Conservation (phyloP, 2,888 invertebrate genomes). For the Drosophila putrida region DNA sequence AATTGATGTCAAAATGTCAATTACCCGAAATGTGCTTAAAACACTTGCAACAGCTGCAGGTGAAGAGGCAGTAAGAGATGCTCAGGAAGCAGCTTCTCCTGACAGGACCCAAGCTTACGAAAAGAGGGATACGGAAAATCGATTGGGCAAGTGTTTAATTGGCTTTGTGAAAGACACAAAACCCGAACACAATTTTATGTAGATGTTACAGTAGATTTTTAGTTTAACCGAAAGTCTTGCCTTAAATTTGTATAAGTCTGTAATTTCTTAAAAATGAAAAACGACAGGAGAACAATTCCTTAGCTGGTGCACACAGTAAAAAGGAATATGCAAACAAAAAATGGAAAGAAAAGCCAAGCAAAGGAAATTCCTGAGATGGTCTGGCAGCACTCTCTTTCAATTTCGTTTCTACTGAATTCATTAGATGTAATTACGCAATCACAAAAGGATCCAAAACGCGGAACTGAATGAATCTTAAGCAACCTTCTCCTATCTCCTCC, state of each 20-base stretch:
- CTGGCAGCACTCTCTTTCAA: constrained; percentile 62
- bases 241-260: constrained; percentile 45
- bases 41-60: constrained; percentile 52
- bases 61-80: constrained; percentile 26
- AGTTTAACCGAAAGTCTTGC: constrained; percentile 14
- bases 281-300: constrained; percentile 33
- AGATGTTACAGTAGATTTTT: constrained; percentile 11
- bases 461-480: constrained; percentile 53
- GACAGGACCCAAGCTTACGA: constrained; percentile 19
- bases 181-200: constrained; percentile 18
- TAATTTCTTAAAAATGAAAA: constrained; percentile 43
- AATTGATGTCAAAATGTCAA: constrained; percentile 77
- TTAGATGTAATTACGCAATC: constrained; percentile 76
- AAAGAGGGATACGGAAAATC: constrained; percentile 51
- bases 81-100: constrained; percentile 24
- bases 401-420: constrained; percentile 70
- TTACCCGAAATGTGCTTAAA: constrained; percentile 72
- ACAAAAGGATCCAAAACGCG: constrained; percentile 56
- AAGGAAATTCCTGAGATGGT: constrained; percentile 28
- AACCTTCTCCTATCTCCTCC: constrained; percentile 14
- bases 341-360: constrained; percentile 16
- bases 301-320: constrained; percentile 4
- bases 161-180: constrained; percentile 55
- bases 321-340: constrained; percentile 7
- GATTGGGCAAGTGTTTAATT: constrained; percentile 67